Conservation (phyloP, 2,797 vertebrate genomes). For the Oreochromis grahami region DNA sequence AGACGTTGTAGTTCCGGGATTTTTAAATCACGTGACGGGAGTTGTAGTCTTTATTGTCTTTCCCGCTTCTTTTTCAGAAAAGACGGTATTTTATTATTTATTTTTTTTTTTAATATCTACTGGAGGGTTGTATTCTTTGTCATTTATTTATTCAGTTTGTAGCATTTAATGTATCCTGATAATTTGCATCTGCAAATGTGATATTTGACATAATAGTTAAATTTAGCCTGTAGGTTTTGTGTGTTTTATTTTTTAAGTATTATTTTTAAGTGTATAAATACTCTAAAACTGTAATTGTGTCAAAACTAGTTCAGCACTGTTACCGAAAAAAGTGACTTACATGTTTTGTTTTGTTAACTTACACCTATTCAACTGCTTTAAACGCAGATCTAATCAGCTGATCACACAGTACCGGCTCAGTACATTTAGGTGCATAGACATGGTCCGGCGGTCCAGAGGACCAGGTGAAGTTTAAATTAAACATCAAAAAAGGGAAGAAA, state of each 20-base stretch:
- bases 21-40: constrained; percentile 44
- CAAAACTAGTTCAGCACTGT: neutral
- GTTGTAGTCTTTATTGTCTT: neutral
- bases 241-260: no score
- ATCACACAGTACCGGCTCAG: neutral
- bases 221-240: neutral
- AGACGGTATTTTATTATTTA: accelerated
- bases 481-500: neutral
- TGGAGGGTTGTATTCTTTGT: neutral
- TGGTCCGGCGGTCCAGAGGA: neutral
- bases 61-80: neutral
- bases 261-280: neutral
- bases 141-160: neutral
- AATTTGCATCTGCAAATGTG: neutral
- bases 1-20: constrained; percentile 62
- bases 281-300: neutral
- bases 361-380: neutral
- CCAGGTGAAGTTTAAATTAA: neutral
- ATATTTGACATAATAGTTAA: neutral
- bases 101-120: accelerated
- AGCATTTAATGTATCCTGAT: neutral
- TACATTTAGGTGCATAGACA: neutral
- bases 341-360: neutral
- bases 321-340: neutral
- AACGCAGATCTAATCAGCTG: neutral